Evolutionary conservation across 2,113 vertebrate genomes (phyloP), one percentile per base, ranked within the genome.

Genomic region (Phylloscopus whistleri): DNA sequence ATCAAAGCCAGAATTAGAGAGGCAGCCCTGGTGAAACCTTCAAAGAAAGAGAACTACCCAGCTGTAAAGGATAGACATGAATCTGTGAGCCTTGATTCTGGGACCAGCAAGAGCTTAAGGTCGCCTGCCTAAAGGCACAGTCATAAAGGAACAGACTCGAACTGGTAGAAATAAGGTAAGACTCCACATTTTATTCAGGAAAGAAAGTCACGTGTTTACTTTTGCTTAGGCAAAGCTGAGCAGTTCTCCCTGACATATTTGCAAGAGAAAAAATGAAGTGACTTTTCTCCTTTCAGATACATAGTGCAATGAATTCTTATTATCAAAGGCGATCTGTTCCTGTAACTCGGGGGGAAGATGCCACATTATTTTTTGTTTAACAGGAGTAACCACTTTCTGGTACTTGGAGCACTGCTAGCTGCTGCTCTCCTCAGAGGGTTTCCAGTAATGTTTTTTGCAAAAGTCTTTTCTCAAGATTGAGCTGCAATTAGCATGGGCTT

Each of bases 401-500:
- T 89, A 81, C 37, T 52, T 69, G 56, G 11, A 89, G 39, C 43
- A 56, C 9, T 72, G 30, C 33, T 88, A 59, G 27, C 53, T 91
- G 70, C 44, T 94, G 55, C 48, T 35, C n/a, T 88, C 73, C 87
- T 93, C 41, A 74, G 66, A 93, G 91, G 48, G 16, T 79, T 92
- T 94, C 33, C 53, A 51, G 46, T 33, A 82, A 77, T 44, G 72
- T 73, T 91, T 93, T 93, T 77, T 86, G 52, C 52, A 91, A 90
- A 87, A 73, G 37, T 64, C 33, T 90, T 88, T 94, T 91, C 78
- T 64, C 3, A 11, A 89, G 73, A 67, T n/a, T 4, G 17, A 94
- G 43, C 33, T 90, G 79, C 76, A 94, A 94, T 95, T 94, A 96
- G 41, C 48, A 72, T 55, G 66, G 59, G 28, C 79, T 96, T 94